Conservation (phyloP, 2,888 invertebrate genomes). For the Drosophila fungiperda region DNA sequence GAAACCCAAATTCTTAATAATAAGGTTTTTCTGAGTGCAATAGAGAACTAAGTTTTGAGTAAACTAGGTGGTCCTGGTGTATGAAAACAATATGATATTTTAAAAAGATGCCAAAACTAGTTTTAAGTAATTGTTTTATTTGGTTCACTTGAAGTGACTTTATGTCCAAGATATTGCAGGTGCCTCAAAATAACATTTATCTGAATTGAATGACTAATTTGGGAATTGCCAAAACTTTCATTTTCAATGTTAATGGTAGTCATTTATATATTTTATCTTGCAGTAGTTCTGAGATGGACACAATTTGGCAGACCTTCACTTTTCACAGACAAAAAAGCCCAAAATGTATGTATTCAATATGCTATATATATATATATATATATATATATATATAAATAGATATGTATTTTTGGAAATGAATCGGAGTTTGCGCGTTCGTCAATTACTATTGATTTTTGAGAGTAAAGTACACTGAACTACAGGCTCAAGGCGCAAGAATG, state of each 20-base stretch:
- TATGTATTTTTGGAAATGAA: conserved; percentile 1
- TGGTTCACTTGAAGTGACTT: background rate
- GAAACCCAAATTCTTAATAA: background rate
- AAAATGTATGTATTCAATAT: background rate
- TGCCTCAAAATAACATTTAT: background rate
- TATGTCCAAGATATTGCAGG: background rate
- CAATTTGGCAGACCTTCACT: background rate
- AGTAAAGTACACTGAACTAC: conserved; percentile 16
- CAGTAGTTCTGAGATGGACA: background rate
- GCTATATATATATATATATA: background rate
- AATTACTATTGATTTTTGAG: conserved; percentile 69
- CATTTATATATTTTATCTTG: background rate
- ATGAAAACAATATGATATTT: background rate
- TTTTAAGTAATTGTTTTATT: background rate
- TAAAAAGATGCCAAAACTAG: background rate
- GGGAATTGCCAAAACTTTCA: conserved; percentile 18
- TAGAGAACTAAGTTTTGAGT: background rate
- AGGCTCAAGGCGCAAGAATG: background rate
- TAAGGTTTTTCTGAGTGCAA: background rate
- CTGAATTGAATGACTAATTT: background rate
- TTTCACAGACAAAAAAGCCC: background rate
- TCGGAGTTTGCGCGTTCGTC: conserved; percentile 65
- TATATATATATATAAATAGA: background rate
- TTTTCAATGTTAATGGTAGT: conserved; percentile 14
- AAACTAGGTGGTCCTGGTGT: background rate